phyloP scores from a whole-genome alignment of 1,140 invertebrate species.

The Anagrus nilaparvatae region DNA sequence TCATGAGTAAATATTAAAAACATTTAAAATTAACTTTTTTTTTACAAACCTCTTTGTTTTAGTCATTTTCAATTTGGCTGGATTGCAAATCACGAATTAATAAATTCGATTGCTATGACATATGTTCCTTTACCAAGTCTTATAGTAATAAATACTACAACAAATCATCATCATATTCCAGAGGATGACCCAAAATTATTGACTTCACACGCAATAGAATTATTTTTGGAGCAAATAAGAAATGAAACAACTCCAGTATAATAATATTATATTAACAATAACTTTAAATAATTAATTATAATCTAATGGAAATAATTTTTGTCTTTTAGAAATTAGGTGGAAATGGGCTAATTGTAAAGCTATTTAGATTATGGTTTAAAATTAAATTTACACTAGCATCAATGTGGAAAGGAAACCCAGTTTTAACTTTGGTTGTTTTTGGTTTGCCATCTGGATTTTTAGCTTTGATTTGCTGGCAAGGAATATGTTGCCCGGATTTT shows the following conservation, averaged over 20 bases:
- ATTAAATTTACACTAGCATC: conserved; percentile 57
- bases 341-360: conserved; percentile 56
- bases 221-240: conserved; percentile 66
- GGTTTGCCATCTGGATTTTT: conserved; percentile 84
- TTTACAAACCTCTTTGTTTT: conserved; percentile 17
- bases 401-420: conserved; percentile 88
- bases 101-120: conserved; percentile 84
- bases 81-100: conserved; percentile 74
- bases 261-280: too few species aligned
- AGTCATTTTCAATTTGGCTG: conserved; percentile 85
- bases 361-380: conserved; percentile 72
- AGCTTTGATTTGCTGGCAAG: conserved; percentile 87
- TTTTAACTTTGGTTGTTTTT: conserved; percentile 77
- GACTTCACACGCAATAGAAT: conserved; percentile 65
- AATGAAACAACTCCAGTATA: conserved; percentile 62
- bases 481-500: conserved; percentile 88
- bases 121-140: conserved; percentile 73
- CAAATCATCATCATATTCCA: conserved; percentile 81
- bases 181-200: conserved; percentile 71
- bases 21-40: conserved; percentile 1
- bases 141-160: conserved; percentile 81
- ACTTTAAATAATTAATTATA: background rate
- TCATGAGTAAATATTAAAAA: conserved; percentile 49
- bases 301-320: conserved; percentile 7
- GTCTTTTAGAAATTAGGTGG: conserved; percentile 67